These are phyloP conservation scores for Mythimna albipuncta DNA, from an alignment of 2,888 invertebrate species.

Conservation along the genomic window DNA sequence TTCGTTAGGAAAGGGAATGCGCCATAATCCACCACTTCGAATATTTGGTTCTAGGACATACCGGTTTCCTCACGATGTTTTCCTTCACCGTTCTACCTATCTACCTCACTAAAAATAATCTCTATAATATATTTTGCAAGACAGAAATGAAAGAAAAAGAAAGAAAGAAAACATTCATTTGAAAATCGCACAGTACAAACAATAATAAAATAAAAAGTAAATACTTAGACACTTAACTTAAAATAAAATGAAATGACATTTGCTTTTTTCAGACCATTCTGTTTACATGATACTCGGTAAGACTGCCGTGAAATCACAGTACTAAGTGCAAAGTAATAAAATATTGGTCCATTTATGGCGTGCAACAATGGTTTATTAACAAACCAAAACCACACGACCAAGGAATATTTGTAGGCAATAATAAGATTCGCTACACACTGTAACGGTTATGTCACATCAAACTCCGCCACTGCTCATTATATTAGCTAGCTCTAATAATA, in stretches of 20 bases:
- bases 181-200: too few species aligned
- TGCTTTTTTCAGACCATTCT: background rate
- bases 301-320: background rate
- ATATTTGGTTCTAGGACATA: too few species aligned
- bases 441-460: constrained; percentile 52
- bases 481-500: constrained; percentile 43
- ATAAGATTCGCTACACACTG: constrained; percentile 26
- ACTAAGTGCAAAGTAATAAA: constrained; percentile 5
- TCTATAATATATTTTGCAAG: background rate
- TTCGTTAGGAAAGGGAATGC: too few species aligned
- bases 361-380: constrained; percentile 16
- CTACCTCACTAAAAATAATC: background rate
- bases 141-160: background rate
- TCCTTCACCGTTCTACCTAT: too few species aligned
- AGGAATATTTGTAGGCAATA: constrained; percentile 12
- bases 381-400: constrained; percentile 11
- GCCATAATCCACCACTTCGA: too few species aligned
- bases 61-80: too few species aligned
- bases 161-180: too few species aligned
- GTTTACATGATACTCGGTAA: constrained; percentile 12
- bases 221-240: background rate
- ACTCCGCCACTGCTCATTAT: constrained; percentile 28
- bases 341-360: background rate
- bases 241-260: constrained; percentile 1
- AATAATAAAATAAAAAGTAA: too few species aligned